Conservation (phyloP, 2,888 invertebrate genomes). For the Syrista parreyssii region DNA sequence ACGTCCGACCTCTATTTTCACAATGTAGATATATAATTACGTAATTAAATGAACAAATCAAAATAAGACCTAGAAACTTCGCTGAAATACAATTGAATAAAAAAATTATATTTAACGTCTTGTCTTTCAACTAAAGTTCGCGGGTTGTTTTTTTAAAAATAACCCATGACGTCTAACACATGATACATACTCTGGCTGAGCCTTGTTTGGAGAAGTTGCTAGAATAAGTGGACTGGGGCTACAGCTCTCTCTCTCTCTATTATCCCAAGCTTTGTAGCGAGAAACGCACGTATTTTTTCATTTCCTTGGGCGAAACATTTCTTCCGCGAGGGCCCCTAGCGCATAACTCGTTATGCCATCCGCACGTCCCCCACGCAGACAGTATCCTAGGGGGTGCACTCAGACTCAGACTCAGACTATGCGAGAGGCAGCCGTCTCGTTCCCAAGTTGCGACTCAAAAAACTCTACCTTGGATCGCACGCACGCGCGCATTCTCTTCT, state of each 20-base stretch:
- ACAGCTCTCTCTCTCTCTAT: background rate
- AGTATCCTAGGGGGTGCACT: conserved; percentile 48
- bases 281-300: conserved; percentile 11
- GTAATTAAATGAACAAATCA: background rate
- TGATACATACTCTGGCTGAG: background rate
- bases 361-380: conserved; percentile 17
- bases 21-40: background rate
- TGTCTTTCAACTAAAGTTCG: background rate
- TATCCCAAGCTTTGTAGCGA: background rate
- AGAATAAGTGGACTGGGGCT: background rate
- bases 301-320: conserved; percentile 19
- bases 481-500: conserved; percentile 8
- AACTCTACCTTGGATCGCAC: background rate
- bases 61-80: background rate
- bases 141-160: background rate
- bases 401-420: conserved; percentile 35
- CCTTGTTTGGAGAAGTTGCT: background rate
- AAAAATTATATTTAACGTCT: no score
- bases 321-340: conserved; percentile 25
- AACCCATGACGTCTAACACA: background rate
- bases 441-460: conserved; percentile 22
- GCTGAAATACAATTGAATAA: background rate
- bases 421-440: conserved; percentile 31
- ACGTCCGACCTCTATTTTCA: background rate
- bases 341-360: conserved; percentile 32